Conservation (phyloP, 2,888 invertebrate genomes). For the Mesorhabditis belari region DNA sequence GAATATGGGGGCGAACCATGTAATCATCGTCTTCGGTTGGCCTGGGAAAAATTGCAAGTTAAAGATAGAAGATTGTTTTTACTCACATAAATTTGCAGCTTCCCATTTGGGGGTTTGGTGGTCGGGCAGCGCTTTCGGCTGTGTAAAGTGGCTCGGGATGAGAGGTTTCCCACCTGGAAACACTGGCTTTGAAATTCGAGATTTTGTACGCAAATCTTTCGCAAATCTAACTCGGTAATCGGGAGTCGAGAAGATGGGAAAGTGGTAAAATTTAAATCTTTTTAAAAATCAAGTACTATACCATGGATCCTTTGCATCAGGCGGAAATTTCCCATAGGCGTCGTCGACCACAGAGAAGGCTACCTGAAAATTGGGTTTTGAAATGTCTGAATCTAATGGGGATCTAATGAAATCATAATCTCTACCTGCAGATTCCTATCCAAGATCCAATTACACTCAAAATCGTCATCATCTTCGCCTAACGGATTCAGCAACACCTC, state of each 20-base stretch:
- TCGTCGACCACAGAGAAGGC: constrained; percentile 46
- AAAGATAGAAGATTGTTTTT: not conserved
- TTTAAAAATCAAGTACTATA: too few relatives aligned
- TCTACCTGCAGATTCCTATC: constrained; percentile 41
- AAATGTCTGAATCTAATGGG: not conserved
- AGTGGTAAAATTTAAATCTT: too few relatives aligned
- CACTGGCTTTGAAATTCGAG: constrained; percentile 15
- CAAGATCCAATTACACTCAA: constrained; percentile 46
- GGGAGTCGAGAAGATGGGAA: too few relatives aligned
- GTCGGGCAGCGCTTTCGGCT: constrained; percentile 37
- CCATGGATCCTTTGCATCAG: constrained; percentile 30
- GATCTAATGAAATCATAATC: not conserved
- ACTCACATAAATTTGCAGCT: constrained; percentile 20
- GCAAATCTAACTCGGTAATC: too few relatives aligned
- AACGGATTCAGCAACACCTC: constrained; percentile 45
- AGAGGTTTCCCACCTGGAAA: constrained; percentile 32
- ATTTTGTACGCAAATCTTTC: too few relatives aligned
- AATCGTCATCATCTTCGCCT: constrained; percentile 47
- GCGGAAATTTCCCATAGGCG: constrained; percentile 34
- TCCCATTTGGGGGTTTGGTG: constrained; percentile 45
- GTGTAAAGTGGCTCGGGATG: constrained; percentile 46
- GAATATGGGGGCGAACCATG: constrained; percentile 30
- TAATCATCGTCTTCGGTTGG: constrained; percentile 33
- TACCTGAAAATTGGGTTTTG: constrained; percentile 15
- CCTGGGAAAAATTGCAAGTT: constrained; percentile 5